These are phyloP conservation scores for Terrapene triunguis DNA, from an alignment of 2,113 vertebrate species.

Conservation along the genomic window DNA sequence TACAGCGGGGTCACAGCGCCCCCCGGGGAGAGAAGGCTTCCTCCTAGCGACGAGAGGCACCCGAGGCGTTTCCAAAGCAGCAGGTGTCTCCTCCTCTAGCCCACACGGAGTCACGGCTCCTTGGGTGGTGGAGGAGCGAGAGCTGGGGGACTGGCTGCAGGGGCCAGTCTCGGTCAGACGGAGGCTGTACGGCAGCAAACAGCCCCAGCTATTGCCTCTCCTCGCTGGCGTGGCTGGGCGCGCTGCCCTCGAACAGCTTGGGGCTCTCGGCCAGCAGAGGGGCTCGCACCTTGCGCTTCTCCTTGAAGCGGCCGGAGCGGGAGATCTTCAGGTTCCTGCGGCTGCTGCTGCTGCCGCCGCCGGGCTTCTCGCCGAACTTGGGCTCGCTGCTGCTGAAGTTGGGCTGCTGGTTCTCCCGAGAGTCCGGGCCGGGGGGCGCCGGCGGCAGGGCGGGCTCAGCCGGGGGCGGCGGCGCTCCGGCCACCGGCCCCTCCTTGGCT, in stretches of 20 bases:
- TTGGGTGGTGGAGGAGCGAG: background rate
- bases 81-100: background rate
- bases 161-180: background rate
- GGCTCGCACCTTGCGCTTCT: conserved; percentile 86
- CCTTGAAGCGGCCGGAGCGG: conserved; percentile 93
- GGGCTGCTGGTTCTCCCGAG: conserved; percentile 66
- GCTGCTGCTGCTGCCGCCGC: conserved; percentile 39
- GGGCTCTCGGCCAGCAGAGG: conserved; percentile 82
- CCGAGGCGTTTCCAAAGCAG: background rate
- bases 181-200: background rate
- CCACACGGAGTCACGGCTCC: background rate
- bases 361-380: conserved; percentile 35
- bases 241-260: conserved; percentile 79
- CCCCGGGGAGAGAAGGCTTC: background rate
- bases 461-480: background rate
- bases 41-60: background rate
- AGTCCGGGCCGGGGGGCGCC: conserved; percentile 33
- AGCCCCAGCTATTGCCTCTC: conserved; percentile 49
- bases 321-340: conserved; percentile 92
- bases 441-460: conserved; percentile 10
- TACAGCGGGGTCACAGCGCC: background rate
- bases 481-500: conserved; percentile 69
- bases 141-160: background rate
- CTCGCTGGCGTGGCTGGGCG: background rate
- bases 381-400: conserved; percentile 76